phyloP scores from a whole-genome alignment of 2,113 vertebrate species.

The Lepidothrix coronata region DNA sequence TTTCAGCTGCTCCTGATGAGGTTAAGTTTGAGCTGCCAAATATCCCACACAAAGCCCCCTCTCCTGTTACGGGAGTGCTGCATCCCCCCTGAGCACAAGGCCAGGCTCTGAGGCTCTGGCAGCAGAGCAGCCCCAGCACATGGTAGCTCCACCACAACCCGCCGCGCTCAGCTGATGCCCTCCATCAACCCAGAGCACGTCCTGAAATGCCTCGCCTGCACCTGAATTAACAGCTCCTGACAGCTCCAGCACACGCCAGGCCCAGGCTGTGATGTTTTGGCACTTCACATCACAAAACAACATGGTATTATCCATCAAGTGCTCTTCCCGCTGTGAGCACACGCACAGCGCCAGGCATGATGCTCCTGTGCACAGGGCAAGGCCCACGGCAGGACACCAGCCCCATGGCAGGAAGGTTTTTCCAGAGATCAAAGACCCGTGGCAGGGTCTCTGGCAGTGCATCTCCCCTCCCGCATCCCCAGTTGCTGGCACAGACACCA shows the following conservation, averaged over 20 bases:
- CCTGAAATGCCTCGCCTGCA: neutral
- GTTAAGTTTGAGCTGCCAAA: neutral
- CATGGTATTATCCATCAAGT: neutral
- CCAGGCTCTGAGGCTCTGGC: neutral
- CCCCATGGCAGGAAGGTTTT: neutral
- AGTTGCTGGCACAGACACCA: neutral
- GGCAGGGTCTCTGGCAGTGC: accelerated
- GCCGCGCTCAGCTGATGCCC: neutral
- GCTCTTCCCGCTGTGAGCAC: neutral
- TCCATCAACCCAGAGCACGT: neutral
- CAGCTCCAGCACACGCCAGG: neutral
- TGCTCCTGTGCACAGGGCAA: accelerated
- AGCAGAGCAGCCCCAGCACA: neutral
- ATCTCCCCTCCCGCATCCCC: neutral
- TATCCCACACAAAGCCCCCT: accelerated
- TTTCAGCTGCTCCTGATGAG: neutral
- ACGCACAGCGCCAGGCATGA: accelerated
- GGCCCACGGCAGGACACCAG: neutral
- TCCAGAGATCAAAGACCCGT: neutral
- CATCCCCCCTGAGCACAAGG: accelerated
- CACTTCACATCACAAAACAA: neutral
- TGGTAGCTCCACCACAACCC: neutral
- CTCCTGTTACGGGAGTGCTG: neutral
- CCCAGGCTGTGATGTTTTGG: neutral
- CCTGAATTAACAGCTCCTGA: neutral